Conservation (phyloP, 2,888 invertebrate genomes). For the Archips crataeganus region DNA sequence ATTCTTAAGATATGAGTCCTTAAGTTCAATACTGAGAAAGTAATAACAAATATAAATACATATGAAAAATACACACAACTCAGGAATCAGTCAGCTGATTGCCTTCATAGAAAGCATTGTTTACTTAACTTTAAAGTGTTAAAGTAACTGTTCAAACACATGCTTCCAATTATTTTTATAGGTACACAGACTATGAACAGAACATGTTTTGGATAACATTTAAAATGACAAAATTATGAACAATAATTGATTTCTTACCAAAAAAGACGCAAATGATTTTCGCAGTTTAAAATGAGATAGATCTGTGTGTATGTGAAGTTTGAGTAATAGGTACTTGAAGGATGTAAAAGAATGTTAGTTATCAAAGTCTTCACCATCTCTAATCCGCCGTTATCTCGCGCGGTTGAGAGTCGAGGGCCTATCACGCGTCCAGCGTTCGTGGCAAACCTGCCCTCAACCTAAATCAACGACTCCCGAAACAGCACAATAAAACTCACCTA, state of each 20-base stretch:
- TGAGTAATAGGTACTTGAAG: slow-evolving; percentile 7
- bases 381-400: slow-evolving; percentile 80
- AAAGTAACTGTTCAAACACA: not conserved
- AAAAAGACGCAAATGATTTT: not conserved
- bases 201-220: too few species aligned
- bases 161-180: too few species aligned
- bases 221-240: too few species aligned
- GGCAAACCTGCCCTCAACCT: slow-evolving; percentile 58
- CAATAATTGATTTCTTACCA: too few species aligned
- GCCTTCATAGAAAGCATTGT: not conserved
- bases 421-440: slow-evolving; percentile 68
- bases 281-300: not conserved
- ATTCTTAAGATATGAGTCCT: too few species aligned
- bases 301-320: not conserved
- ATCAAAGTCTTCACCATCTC: slow-evolving; percentile 79
- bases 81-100: not conserved
- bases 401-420: slow-evolving; percentile 49
- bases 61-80: not conserved
- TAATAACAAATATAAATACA: not conserved
- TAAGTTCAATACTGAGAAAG: too few species aligned
- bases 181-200: too few species aligned
- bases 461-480: slow-evolving; percentile 40
- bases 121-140: not conserved
- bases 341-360: slow-evolving; percentile 56
- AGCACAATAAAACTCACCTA: slow-evolving; percentile 67